phyloP scores from a whole-genome alignment of 2,797 vertebrate species.

The Bradypodion pumilum region DNA sequence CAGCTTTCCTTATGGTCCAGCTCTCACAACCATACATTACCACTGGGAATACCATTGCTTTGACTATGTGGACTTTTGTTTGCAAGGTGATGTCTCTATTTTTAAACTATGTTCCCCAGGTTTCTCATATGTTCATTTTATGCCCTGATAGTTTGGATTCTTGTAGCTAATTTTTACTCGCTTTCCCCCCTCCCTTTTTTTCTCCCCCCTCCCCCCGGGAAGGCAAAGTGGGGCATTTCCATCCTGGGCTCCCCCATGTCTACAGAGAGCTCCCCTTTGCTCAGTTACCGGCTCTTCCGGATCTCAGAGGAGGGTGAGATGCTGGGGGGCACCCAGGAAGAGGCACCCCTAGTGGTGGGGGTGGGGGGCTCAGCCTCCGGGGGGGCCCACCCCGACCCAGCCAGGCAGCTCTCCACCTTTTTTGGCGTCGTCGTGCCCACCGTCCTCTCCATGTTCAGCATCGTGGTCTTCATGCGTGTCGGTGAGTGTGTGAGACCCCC shows the following conservation, averaged over 20 bases:
- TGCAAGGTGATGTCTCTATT: too few relatives aligned
- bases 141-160: too few relatives aligned
- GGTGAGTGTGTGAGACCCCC: conserved; percentile 82
- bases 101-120: too few relatives aligned
- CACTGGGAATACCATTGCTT: too few relatives aligned
- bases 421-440: conserved; percentile 93
- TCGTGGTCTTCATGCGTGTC: conserved; percentile 88
- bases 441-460: conserved; percentile 93
- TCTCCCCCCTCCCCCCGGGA: background rate
- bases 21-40: too few relatives aligned
- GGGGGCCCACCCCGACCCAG: conserved; percentile 48
- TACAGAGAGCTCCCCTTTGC: conserved; percentile 84
- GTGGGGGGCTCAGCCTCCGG: conserved; percentile 37
- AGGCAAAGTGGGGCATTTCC: background rate
- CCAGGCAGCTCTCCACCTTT: conserved; percentile 86
- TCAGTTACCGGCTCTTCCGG: conserved; percentile 83
- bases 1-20: too few relatives aligned
- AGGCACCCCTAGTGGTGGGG: conserved; percentile 33
- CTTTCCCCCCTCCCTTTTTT: background rate
- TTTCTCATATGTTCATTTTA: too few relatives aligned
- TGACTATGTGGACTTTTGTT: too few relatives aligned
- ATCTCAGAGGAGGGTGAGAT: conserved; percentile 62
- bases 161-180: background rate
- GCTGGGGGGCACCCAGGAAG: conserved; percentile 41
- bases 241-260: conserved; percentile 76